Evolutionary conservation across 2,797 vertebrate genomes (phyloP).

Genomic region (Tapirus indicus): DNA sequence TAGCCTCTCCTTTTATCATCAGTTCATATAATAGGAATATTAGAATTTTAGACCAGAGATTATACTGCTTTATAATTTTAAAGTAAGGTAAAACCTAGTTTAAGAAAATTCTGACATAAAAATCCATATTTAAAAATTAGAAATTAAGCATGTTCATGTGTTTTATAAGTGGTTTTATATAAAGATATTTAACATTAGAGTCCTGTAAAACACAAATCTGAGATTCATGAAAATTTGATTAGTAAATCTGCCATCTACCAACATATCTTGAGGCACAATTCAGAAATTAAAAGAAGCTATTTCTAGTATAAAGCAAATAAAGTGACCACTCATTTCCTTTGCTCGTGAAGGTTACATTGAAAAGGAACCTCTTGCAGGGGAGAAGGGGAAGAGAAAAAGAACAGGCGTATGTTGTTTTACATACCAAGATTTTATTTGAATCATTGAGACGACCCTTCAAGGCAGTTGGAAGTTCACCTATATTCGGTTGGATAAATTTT

Average conservation of each 20-base stretch:
- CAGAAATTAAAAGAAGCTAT: constrained; percentile 56
- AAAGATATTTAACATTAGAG: constrained; percentile 53
- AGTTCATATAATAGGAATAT: not conserved
- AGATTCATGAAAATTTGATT: constrained; percentile 53
- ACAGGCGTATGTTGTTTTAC: constrained; percentile 58
- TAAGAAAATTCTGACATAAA: constrained; percentile 59
- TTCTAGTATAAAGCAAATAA: constrained; percentile 56
- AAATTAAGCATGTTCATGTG: constrained; percentile 22
- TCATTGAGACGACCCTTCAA: constrained; percentile 96
- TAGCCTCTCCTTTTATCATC: not conserved
- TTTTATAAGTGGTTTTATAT: constrained; percentile 6
- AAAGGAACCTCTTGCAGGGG: not conserved
- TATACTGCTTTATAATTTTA: constrained; percentile 43
- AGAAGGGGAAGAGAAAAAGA: not conserved
- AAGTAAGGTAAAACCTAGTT: not conserved
- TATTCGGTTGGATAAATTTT: constrained; percentile 95
- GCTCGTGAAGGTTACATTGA: not conserved
- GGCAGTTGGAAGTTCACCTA: constrained; percentile 95
- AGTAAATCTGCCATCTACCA: not conserved
- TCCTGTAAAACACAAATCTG: constrained; percentile 44
- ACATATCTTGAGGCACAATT: not conserved
- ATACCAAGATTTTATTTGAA: constrained; percentile 99
- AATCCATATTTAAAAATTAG: constrained; percentile 37
- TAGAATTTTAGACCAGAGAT: constrained; percentile 23
- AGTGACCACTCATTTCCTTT: constrained; percentile 34